A percentile compares a stretch with the other conserved stretches of the same genome.
These are phyloP conservation scores for Euzophera pinguis DNA, from an alignment of 2,888 invertebrate genomes.

Conservation along the genomic window DNA sequence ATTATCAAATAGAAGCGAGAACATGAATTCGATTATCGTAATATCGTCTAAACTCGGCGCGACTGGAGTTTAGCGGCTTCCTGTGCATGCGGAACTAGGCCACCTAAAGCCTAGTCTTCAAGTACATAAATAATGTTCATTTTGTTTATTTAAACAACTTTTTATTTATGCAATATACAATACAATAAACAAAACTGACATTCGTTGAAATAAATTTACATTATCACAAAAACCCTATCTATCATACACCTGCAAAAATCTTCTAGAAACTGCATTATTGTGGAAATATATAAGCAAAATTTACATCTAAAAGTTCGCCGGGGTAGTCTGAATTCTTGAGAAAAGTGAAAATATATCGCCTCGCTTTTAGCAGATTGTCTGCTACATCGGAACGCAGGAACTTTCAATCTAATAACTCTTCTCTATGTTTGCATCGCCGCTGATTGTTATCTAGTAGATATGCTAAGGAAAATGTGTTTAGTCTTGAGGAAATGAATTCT, in stretches of 20 bases:
- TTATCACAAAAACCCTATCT: no score
- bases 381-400: not conserved
- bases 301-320: conserved; percentile 8
- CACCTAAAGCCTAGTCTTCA: conserved; percentile 23
- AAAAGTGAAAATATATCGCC: conserved; percentile 9
- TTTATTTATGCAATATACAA: no score
- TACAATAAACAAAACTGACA: no score
- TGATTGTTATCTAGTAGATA: not conserved
- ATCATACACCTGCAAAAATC: no score
- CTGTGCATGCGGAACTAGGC: conserved; percentile 57
- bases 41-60: conserved; percentile 60
- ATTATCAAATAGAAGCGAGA: conserved; percentile 21
- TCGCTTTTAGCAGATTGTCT: conserved; percentile 13
- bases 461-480: no score
- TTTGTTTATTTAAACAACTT: no score
- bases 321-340: conserved; percentile 6
- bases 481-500: no score
- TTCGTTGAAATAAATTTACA: no score
- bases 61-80: conserved; percentile 63
- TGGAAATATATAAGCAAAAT: conserved; percentile 3
- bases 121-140: not conserved
- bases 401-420: not conserved
- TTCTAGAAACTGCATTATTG: conserved; percentile 29
- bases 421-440: not conserved
- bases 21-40: conserved; percentile 22